phyloP scores from a whole-genome alignment of 2,113 vertebrate genomes.

The Menura novaehollandiae region DNA sequence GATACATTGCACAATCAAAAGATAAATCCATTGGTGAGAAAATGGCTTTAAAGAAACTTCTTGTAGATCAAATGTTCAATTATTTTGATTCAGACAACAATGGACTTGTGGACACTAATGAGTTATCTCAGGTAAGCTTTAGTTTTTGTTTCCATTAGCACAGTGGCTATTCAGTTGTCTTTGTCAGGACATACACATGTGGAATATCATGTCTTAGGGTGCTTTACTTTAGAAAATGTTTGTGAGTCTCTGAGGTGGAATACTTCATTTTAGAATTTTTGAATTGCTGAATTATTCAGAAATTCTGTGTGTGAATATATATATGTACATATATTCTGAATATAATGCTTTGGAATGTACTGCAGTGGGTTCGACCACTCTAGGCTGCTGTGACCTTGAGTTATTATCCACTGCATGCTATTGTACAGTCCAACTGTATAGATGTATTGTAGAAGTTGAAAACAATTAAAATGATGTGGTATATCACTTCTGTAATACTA shows the following conservation, averaged over 20 bases:
- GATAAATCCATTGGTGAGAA: conserved; percentile 73
- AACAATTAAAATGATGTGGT: neutral
- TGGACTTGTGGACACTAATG: conserved; percentile 83
- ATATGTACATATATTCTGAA: too few relatives aligned
- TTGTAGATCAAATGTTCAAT: conserved; percentile 90
- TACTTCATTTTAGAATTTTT: neutral
- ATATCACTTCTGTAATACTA: neutral
- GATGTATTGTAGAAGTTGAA: neutral
- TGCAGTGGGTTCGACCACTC: neutral
- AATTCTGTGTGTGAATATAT: neutral
- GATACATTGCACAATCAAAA: conserved; percentile 69
- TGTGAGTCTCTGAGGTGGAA: neutral
- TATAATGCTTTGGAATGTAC: neutral
- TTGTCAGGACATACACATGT: neutral
- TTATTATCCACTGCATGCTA: neutral
- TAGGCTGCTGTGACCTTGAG: neutral
- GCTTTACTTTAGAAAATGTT: neutral
- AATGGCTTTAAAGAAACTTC: conserved; percentile 77
- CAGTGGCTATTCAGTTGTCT: neutral
- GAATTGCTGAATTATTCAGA: neutral
- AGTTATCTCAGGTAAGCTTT: conserved; percentile 88
- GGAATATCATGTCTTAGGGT: neutral
- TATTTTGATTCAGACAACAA: conserved; percentile 87
- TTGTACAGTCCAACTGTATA: neutral
- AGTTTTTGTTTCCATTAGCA: neutral